Conservation (phyloP, 2,113 vertebrate genomes). For the Centropus bengalensis region DNA sequence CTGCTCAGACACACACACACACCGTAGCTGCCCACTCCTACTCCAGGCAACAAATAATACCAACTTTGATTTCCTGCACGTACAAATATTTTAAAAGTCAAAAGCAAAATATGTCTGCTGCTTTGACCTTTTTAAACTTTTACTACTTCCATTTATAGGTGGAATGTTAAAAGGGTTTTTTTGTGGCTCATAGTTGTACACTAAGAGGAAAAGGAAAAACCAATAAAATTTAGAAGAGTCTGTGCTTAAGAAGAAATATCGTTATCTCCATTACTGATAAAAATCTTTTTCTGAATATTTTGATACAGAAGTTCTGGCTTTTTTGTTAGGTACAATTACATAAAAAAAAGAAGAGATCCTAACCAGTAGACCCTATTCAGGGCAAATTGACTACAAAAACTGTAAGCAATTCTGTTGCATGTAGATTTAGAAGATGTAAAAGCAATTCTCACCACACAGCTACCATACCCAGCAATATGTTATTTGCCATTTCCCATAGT, state of each 20-base stretch:
- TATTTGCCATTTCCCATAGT: background rate
- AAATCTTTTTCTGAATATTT: background rate
- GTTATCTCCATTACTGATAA: background rate
- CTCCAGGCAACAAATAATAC: background rate
- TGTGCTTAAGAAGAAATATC: background rate
- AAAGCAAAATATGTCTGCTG: background rate
- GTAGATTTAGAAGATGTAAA: background rate
- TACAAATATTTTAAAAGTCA: background rate
- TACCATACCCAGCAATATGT: background rate
- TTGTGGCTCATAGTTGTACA: background rate
- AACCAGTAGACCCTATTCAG: background rate
- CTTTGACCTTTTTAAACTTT: background rate
- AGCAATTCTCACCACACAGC: background rate
- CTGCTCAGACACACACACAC: background rate
- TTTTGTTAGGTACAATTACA: background rate
- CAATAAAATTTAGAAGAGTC: background rate
- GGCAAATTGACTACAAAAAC: background rate
- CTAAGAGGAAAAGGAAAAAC: background rate
- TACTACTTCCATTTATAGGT: background rate
- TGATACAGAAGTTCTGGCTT: background rate
- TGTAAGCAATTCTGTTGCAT: background rate
- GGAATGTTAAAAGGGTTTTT: background rate
- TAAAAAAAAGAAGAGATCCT: background rate
- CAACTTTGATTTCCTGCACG: background rate
- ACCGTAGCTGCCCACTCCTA: background rate